Conservation (phyloP, 1,140 invertebrate species). For the Teleopsis dalmanni region DNA sequence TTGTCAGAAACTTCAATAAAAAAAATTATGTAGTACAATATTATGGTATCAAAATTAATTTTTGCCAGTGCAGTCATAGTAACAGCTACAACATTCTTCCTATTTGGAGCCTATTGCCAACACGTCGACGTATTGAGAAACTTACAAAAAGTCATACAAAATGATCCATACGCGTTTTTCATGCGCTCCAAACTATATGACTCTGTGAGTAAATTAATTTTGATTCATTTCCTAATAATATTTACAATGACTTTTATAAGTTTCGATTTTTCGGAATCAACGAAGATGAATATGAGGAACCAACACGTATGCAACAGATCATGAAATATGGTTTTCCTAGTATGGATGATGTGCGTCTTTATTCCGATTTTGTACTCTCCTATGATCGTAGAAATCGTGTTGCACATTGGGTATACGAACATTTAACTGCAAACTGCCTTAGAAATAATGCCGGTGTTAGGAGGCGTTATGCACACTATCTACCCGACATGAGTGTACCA, state of each 20-base stretch:
- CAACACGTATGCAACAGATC: constrained; percentile 56
- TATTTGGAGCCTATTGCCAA: constrained; percentile 31
- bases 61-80: neutral
- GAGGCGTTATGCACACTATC: constrained; percentile 72
- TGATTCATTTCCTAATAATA: constrained; percentile 8
- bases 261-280: constrained; percentile 1
- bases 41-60: neutral
- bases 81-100: constrained; percentile 30
- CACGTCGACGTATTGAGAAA: constrained; percentile 26
- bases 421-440: constrained; percentile 59
- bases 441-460: constrained; percentile 62
- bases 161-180: constrained; percentile 32
- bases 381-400: constrained; percentile 85
- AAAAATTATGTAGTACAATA: neutral
- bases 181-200: constrained; percentile 24
- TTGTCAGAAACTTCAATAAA: neutral
- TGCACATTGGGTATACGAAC: constrained; percentile 96
- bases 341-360: constrained; percentile 76
- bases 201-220: constrained; percentile 24
- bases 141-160: constrained; percentile 20
- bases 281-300: neutral
- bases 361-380: constrained; percentile 86
- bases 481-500: constrained; percentile 77
- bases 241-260: neutral
- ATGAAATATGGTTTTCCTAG: constrained; percentile 92